Evolutionary conservation across 92 coral and sea anemone genomes (phyloP), one percentile per base, ranked within the genome.

Genomic region (Meandrina meandrites): DNA sequence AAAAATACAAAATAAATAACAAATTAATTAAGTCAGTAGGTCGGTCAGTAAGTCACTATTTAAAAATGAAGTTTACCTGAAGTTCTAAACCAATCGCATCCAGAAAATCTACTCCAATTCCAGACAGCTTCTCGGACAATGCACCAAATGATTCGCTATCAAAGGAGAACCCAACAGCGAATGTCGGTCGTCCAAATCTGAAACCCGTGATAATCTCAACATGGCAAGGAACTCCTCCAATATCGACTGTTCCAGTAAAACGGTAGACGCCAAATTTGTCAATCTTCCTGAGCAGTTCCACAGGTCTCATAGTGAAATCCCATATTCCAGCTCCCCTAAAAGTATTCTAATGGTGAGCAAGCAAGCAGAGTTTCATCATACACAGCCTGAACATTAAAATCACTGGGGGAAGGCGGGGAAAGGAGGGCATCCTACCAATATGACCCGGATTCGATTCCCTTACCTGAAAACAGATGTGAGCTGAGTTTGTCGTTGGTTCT

Each of bases 141-240:
- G 89, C 90, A 9, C 99, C 99, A 64, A 79, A 97, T 5, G 99
- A 97, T 84, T 97, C 96, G 28, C 97, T 92, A 81, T 97, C 99
- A 60, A 97, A 97, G 4, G 94, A 53, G 82, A 95, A 97, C 22
- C 98, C 99, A 47, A 97, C 94, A 18, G 98, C 99, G 21, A 97
- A 92, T 11, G 85, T 91, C 14, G 69, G 56, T 69, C 93, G 76
- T 37, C 76, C 84, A 80, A 88, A 84, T 82, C 92, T 88, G 0
- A 32, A 4, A 5, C 93, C 93, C 16, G 92, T 66, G 15, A 97
- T 83, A 16, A 95, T 48, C 58, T 97, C 99, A 28, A 92, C 94
- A 75, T 97, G 98, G 27, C 92, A 86, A 0, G 99, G 99, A 36
- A 97, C 94, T 15, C 95, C 96, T 8, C 84, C 93, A 12, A 91